Conservation (phyloP, 2,888 invertebrate genomes). For the Gymnosoma rotundatum region DNA sequence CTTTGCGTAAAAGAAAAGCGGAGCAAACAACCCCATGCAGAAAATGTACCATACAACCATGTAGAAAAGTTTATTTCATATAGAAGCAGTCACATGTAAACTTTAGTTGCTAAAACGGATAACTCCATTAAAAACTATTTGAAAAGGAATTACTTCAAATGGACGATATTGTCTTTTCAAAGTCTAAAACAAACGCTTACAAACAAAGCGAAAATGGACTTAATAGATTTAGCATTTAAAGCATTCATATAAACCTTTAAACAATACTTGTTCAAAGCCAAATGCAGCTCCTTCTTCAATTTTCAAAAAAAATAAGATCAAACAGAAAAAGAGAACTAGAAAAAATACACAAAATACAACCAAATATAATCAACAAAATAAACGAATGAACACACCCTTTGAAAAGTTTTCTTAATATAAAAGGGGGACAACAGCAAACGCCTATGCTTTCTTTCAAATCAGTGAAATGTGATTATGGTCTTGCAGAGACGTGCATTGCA, state of each 20-base stretch:
- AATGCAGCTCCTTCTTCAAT: slow-evolving; percentile 23
- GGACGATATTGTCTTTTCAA: too few species aligned
- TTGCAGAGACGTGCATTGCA: not conserved
- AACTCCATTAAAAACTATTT: too few species aligned
- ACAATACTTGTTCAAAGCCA: slow-evolving; percentile 22
- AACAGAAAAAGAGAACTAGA: slow-evolving; percentile 9
- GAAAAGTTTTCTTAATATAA: not conserved
- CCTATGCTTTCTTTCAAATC: slow-evolving; percentile 28
- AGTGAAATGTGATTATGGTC: slow-evolving; percentile 9
- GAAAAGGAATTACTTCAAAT: too few species aligned
- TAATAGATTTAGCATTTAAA: too few species aligned
- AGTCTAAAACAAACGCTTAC: too few species aligned
- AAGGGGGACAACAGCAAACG: slow-evolving; percentile 43
- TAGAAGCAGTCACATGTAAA: too few species aligned
- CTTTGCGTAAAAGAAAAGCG: too few species aligned
- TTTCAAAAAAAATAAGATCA: slow-evolving; percentile 9
- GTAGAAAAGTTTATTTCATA: too few species aligned
- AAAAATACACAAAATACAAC: slow-evolving; percentile 11
- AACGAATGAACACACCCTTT: slow-evolving; percentile 66
- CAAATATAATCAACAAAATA: slow-evolving; percentile 72
- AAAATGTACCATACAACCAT: not conserved
- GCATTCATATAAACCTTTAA: not conserved
- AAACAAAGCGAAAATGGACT: too few species aligned
- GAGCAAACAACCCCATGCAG: not conserved
- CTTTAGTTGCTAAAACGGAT: too few species aligned